These are phyloP conservation scores for Nomada flava DNA, from an alignment of 2,888 invertebrate species.

Conservation along the genomic window DNA sequence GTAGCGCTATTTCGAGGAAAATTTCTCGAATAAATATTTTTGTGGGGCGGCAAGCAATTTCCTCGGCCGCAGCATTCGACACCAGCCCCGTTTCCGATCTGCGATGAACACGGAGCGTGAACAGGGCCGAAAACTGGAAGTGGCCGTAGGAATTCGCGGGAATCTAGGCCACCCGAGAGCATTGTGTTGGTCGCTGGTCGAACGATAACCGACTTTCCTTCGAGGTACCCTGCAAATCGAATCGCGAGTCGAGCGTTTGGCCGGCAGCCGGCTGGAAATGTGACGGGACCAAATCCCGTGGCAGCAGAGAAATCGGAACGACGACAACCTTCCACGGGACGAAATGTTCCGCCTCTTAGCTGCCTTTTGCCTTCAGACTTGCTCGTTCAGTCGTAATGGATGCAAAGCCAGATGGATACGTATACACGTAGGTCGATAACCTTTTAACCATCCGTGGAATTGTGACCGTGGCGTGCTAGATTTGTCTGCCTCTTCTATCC, in stretches of 20 bases:
- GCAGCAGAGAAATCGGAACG: constrained; percentile 29
- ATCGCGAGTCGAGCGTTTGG: constrained; percentile 51
- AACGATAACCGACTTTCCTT: constrained; percentile 49
- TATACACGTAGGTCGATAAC: constrained; percentile 1
- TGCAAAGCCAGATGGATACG: constrained; percentile 34
- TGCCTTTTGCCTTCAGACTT: constrained; percentile 23
- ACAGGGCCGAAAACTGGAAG: constrained; percentile 33
- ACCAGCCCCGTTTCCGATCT: constrained; percentile 58
- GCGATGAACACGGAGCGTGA: constrained; percentile 11
- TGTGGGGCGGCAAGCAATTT: constrained; percentile 48
- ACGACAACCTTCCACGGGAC: not conserved
- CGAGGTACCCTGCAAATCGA: constrained; percentile 55
- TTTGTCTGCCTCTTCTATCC: not conserved
- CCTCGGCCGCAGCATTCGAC: constrained; percentile 37
- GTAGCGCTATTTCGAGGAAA: constrained; percentile 55
- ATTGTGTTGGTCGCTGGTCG: constrained; percentile 45
- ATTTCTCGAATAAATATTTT: constrained; percentile 70
- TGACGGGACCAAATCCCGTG: constrained; percentile 46
- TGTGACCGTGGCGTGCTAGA: not conserved
- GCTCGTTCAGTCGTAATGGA: constrained; percentile 35
- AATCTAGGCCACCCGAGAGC: constrained; percentile 43
- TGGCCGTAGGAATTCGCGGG: constrained; percentile 49
- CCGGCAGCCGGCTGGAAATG: constrained; percentile 54
- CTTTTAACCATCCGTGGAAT: constrained; percentile 25
- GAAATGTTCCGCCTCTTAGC: constrained; percentile 39